Conservation (phyloP, 2,113 vertebrate genomes). For the Sinocyclocheilus maitianheensis region DNA sequence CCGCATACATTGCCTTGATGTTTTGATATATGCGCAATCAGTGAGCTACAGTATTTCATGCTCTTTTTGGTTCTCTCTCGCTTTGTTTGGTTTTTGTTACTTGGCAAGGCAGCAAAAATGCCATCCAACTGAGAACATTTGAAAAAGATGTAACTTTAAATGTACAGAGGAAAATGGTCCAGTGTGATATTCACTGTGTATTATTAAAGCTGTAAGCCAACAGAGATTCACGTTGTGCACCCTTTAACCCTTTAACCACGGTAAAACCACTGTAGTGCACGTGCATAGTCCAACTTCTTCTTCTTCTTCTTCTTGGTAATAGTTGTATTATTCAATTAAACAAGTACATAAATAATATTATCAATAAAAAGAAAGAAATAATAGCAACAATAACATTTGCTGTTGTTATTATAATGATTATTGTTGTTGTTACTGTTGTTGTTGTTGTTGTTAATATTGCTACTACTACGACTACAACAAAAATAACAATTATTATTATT, state of each 20-base stretch:
- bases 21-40: constrained; percentile 74
- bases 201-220: constrained; percentile 51
- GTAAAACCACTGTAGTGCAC: not conserved
- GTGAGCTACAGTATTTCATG: constrained; percentile 65
- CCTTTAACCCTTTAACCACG: not conserved
- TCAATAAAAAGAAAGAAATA: too few relatives aligned
- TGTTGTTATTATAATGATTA: not conserved
- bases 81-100: not conserved
- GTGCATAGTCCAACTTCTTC: not conserved
- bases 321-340: not conserved
- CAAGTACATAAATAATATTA: too few relatives aligned
- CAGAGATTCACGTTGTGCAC: constrained; percentile 38
- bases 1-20: constrained; percentile 67
- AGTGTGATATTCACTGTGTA: constrained; percentile 44
- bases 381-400: not conserved
- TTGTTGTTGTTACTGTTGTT: not conserved
- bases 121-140: constrained; percentile 38
- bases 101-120: constrained; percentile 1
- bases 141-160: constrained; percentile 24
- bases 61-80: constrained; percentile 34
- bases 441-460: not conserved
- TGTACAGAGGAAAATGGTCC: constrained; percentile 27
- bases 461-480: not conserved
- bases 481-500: not conserved
- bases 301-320: not conserved